Evolutionary conservation across 2,888 invertebrate genomes (phyloP), one percentile per base, ranked within the genome.

Genomic region (Latheticus oryzae): DNA sequence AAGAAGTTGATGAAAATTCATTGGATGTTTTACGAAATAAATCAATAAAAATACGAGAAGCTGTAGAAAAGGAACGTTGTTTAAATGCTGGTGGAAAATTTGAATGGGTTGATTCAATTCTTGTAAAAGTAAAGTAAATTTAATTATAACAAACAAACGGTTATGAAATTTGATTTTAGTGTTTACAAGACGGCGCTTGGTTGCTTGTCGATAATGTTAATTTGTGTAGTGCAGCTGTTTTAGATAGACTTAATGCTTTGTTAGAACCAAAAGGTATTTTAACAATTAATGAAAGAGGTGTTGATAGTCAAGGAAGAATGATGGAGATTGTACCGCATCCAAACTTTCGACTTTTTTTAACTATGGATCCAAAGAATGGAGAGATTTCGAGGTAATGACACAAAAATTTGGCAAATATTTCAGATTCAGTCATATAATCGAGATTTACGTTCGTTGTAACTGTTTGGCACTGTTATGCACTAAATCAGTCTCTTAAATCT

Each of bases 161-260:
- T 47, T 53, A 9, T 15, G 17, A 37, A 26, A 23, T 48, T 40
- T 42, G 62, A 60, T 61, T 77, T 78, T 30, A 87, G 83, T 90
- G 93, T 53, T 79, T 95, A 62, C 85, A 86, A 68, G 86, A 88
- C 71, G 95, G 95, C 0, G 85, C 89, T 19, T 95, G 94, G 89
- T 80, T 96, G 24, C 80, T 94, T 37, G 80, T 95, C 53, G 95
- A 95, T 78, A 95, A 97, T 77, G 97, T 95, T 1, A 97, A 98
- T 80, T 85, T 97, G 48, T 97, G 97, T 75, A 95, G 96, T 64
- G 89, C 98, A 1, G 97, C 99, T 4, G 96, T 99, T 5, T 80
- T 99, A 67, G 99, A 99, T 78, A 87, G 99, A 64, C 82, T 99
- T 8, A 99, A 99, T 82, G 93, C 92, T 0, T 84, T 99, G 4